Conservation (phyloP, 2,113 vertebrate genomes). For the Salvelinus sp. region DNA sequence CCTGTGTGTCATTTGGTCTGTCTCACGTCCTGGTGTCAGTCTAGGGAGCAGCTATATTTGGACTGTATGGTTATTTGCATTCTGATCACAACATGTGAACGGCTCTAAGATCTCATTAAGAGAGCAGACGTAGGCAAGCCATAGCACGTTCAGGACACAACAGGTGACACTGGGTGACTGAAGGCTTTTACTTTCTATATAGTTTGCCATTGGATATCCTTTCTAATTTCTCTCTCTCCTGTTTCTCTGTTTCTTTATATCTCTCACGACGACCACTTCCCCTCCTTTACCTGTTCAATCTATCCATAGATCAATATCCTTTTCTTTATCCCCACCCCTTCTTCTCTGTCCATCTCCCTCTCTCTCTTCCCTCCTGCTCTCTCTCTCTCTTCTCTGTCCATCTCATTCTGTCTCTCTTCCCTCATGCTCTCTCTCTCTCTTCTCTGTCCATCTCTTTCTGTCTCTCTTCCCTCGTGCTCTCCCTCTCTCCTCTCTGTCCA, state of each 20-base stretch:
- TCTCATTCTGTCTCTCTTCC: constrained; percentile 14
- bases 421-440: constrained; percentile 2
- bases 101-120: constrained; percentile 4
- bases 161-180: background rate
- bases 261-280: too few relatives aligned
- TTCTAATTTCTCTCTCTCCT: too few relatives aligned
- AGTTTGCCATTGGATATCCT: too few relatives aligned
- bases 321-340: constrained; percentile 4
- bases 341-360: too few relatives aligned
- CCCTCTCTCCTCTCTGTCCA: constrained; percentile 36
- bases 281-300: constrained; percentile 23
- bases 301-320: constrained; percentile 9
- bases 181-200: background rate
- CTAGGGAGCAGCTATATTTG: constrained; percentile 6
- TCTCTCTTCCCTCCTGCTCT: constrained; percentile 5
- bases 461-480: too few relatives aligned
- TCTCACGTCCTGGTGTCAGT: background rate
- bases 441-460: background rate
- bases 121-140: background rate
- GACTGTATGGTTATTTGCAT: constrained; percentile 1
- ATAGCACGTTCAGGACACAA: background rate
- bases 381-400: constrained; percentile 7
- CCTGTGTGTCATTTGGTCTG: too few relatives aligned
- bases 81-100: constrained; percentile 9
- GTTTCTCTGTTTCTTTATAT: too few relatives aligned